phyloP scores from a whole-genome alignment of 2,113 vertebrate genomes.

The Erythrocebus patas region DNA sequence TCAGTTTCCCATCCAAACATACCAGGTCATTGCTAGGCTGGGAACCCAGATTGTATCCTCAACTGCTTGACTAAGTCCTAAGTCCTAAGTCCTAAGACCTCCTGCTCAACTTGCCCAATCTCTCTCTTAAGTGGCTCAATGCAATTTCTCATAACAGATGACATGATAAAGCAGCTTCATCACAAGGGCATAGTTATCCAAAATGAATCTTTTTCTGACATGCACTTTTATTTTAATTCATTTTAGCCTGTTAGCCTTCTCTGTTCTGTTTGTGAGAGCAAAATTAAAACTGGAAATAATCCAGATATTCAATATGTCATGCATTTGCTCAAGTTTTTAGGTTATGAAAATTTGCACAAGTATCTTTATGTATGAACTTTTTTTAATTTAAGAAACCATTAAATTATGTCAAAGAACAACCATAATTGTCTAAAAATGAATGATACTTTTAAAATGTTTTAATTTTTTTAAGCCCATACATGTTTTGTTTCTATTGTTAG shows the following conservation, averaged over 20 bases:
- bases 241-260: neutral
- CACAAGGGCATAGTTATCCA: neutral
- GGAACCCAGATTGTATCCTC: neutral
- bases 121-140: neutral
- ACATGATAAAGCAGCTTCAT: neutral
- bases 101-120: neutral
- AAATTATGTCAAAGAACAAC: neutral
- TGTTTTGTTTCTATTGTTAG: neutral
- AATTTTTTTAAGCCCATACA: neutral
- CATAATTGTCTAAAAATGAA: constrained; percentile 10
- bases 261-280: neutral
- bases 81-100: neutral
- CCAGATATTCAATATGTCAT: neutral
- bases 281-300: constrained; percentile 36
- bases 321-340: neutral
- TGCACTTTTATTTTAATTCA: neutral
- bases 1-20: neutral
- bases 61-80: neutral
- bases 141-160: neutral
- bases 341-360: neutral
- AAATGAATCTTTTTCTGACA: neutral
- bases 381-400: constrained; percentile 9
- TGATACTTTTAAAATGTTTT: neutral
- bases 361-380: neutral
- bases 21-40: neutral